These are phyloP conservation scores for Smittia aterrima DNA, from an alignment of 2,888 invertebrate species.

Conservation along the genomic window DNA sequence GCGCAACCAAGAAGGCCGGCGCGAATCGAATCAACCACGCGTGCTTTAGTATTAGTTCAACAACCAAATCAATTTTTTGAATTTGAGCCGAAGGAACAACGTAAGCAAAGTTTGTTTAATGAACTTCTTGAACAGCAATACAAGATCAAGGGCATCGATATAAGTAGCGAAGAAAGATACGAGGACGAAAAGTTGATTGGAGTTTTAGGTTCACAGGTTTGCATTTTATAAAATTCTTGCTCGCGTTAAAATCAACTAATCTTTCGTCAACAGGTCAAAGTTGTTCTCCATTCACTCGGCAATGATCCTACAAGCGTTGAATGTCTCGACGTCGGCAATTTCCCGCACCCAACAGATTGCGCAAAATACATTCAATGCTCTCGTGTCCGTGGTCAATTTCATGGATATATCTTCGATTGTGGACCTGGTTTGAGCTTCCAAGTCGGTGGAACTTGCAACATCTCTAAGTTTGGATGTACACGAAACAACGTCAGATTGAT, in stretches of 20 bases:
- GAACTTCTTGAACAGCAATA: constrained; percentile 33
- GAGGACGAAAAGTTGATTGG: constrained; percentile 33
- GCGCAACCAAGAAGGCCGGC: constrained; percentile 1
- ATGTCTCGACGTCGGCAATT: constrained; percentile 86
- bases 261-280: constrained; percentile 49
- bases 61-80: neutral
- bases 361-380: constrained; percentile 91
- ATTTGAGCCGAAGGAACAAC: neutral
- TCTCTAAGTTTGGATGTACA: constrained; percentile 61
- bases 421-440: constrained; percentile 83
- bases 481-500: constrained; percentile 36
- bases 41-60: neutral
- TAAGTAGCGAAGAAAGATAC: constrained; percentile 12
- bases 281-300: constrained; percentile 65
- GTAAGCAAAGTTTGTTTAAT: neutral
- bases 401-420: constrained; percentile 87
- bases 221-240: neutral
- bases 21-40: neutral
- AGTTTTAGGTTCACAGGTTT: constrained; percentile 36
- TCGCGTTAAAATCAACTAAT: constrained; percentile 1
- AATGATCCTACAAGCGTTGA: constrained; percentile 51
- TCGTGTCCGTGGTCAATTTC: constrained; percentile 72
- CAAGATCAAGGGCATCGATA: constrained; percentile 28
- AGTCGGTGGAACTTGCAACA: constrained; percentile 87
- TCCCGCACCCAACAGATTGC: constrained; percentile 86